phyloP scores from a whole-genome alignment of 2,888 invertebrate genomes.

The Dyspetes luteomarginatus region DNA sequence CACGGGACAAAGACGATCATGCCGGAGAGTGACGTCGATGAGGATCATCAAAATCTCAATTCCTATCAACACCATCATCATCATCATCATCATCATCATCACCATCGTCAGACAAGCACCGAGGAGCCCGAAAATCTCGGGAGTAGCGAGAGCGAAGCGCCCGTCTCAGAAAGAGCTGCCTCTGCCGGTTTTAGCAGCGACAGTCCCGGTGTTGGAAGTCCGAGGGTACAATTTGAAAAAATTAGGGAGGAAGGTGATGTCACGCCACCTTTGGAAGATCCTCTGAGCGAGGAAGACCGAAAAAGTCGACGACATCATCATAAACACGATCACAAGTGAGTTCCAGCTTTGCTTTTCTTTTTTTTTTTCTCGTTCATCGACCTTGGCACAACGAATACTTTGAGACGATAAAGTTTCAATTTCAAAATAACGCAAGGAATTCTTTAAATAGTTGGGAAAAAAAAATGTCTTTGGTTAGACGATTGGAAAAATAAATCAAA shows the following conservation, averaged over 20 bases:
- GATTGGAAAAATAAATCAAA: too few relatives aligned
- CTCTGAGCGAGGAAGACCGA: constrained; percentile 78
- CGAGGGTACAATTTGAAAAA: constrained; percentile 80
- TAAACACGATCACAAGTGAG: constrained; percentile 81
- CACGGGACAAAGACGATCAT: constrained; percentile 65
- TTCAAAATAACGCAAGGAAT: too few relatives aligned
- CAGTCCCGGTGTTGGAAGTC: constrained; percentile 76
- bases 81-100: constrained; percentile 58
- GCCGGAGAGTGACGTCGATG: constrained; percentile 48
- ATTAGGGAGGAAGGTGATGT: constrained; percentile 78
- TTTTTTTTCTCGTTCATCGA: too few relatives aligned
- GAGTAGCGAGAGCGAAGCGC: constrained; percentile 79
- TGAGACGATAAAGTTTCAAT: too few relatives aligned
- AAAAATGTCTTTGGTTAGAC: too few relatives aligned
- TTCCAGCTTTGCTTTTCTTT: background rate
- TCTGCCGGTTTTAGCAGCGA: constrained; percentile 77
- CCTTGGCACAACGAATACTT: too few relatives aligned
- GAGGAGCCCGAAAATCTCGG: constrained; percentile 73
- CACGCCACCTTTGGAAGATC: constrained; percentile 65
- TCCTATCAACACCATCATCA: constrained; percentile 32
- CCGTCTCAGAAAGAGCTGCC: constrained; percentile 80
- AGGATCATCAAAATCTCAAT: constrained; percentile 48
- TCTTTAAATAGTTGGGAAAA: too few relatives aligned
- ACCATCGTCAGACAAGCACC: constrained; percentile 66
- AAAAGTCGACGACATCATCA: constrained; percentile 80